Base-by-base conservation (phyloP, 1,140 invertebrate species). In the Spodoptera litura region DNA sequence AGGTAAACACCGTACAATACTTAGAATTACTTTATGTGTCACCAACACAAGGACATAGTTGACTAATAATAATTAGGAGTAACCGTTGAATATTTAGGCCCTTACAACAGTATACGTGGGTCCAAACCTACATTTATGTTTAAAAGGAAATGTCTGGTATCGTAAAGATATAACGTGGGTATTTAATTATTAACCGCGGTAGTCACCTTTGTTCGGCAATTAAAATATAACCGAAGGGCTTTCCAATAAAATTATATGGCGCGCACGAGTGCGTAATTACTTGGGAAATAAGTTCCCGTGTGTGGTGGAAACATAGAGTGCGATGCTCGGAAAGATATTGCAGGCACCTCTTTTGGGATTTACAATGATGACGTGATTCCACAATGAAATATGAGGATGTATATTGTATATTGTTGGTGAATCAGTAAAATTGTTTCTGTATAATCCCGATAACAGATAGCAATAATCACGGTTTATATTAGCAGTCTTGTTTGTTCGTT, bases 241-340 rank as follows among this genome's bases (percentile, higher is more conserved):
- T 59, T 59, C 31, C 70, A 59, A 72, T 72, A 72, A 72, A 72
- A 72, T 72, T 44, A 44, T 72, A 58, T 59, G 58, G 53, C 70
- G 35, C 55, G 55, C 55, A 44, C 53, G 27, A 53, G 53, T 44
- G 35, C 55, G 31, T 59, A 11, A 72, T 72, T 72, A 72, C 70
- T 13, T 44, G 10, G 55, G 55, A 72, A 56, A 52, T 44, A 35
- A 20, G 31, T 72, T n/a, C 11, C 55, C 9, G 20, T 58, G 35
- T 44, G 31, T 59, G 15, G 10, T 58, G 53, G 31, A 44, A 58
- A 58, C 35, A 58, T 25, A 72, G 6, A 31, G 10, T 4, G 15
- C 6, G 31, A 5, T 59, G 3, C 58, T 58, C 8, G 3, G 31
- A 15, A 1, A 20, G 20, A 20, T 20, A 20, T 20, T 20, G 20